phyloP scores from a whole-genome alignment of 64 coral and sea anemone genomes.

The Porites lutea region DNA sequence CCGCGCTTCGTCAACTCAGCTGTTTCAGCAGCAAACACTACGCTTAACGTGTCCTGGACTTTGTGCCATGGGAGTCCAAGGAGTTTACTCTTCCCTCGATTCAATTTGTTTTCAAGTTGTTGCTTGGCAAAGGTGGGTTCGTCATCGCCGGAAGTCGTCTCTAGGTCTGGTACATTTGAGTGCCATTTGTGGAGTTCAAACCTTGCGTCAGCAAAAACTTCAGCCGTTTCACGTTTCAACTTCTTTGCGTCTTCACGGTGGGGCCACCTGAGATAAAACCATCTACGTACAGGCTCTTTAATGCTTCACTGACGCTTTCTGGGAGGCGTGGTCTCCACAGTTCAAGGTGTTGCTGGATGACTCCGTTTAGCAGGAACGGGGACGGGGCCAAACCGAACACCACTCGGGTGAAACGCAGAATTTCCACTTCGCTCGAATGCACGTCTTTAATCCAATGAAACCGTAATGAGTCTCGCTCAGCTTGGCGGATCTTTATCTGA shows the following conservation, averaged over 20 bases:
- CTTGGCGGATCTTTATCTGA: not conserved
- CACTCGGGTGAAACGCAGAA: slow-evolving; percentile 27
- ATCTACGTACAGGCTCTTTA: slow-evolving; percentile 39
- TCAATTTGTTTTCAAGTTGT: slow-evolving; percentile 17
- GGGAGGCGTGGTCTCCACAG: not conserved
- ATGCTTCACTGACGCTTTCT: slow-evolving; percentile 30
- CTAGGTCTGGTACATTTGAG: slow-evolving; percentile 34
- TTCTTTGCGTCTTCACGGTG: slow-evolving; percentile 24
- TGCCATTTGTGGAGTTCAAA: slow-evolving; percentile 35
- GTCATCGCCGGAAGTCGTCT: not conserved
- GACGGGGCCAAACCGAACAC: slow-evolving; percentile 25
- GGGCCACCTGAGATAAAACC: slow-evolving; percentile 22
- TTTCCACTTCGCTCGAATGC: slow-evolving; percentile 25
- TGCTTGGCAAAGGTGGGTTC: slow-evolving; percentile 31
- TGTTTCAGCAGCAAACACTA: slow-evolving; percentile 3
- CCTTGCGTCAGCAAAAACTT: slow-evolving; percentile 20
- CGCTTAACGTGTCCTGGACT: slow-evolving; percentile 36
- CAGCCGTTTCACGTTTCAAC: slow-evolving; percentile 30
- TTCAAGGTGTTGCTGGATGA: slow-evolving; percentile 26
- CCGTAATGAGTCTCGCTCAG: slow-evolving; percentile 7
- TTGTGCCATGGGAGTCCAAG: slow-evolving; percentile 28
- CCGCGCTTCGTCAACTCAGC: slow-evolving; percentile 2
- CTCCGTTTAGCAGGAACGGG: slow-evolving; percentile 36
- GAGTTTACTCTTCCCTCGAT: slow-evolving; percentile 21
- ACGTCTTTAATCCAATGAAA: slow-evolving; percentile 10